Evolutionary conservation across 2,113 vertebrate genomes (phyloP).

Genomic region (Mixornis gularis): DNA sequence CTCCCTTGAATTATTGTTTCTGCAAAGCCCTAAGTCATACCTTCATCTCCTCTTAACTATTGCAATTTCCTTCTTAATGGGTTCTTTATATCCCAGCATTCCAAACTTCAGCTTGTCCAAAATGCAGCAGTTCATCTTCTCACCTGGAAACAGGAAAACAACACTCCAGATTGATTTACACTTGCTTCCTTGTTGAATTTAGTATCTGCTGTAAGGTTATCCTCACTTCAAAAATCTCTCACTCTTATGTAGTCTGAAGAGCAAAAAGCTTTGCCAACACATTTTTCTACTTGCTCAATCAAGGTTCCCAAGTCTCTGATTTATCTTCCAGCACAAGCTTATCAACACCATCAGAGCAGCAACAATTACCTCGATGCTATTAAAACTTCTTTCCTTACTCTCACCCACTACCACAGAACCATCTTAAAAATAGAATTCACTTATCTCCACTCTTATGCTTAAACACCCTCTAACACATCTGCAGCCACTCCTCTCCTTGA

Average conservation of each 20-base stretch:
- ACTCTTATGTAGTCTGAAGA: neutral
- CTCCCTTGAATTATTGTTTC: neutral
- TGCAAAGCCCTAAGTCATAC: neutral
- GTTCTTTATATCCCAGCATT: constrained; percentile 25
- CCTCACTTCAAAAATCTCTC: neutral
- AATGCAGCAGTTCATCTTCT: constrained; percentile 56
- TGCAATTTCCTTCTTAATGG: constrained; percentile 28
- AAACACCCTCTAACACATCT: neutral
- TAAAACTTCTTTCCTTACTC: neutral
- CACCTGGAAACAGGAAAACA: constrained; percentile 55
- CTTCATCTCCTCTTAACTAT: constrained; percentile 52
- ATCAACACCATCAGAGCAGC: neutral
- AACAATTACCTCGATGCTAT: neutral
- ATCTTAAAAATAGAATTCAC: neutral
- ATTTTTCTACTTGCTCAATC: neutral
- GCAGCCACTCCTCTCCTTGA: neutral
- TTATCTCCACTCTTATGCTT: neutral
- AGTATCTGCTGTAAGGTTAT: neutral
- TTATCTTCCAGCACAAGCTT: neutral
- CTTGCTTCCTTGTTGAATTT: neutral
- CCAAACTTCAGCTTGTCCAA: constrained; percentile 50
- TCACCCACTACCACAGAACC: neutral
- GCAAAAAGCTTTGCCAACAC: neutral
- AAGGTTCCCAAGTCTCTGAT: neutral
- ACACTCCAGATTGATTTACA: constrained; percentile 31